These are phyloP conservation scores for Sclerodermus sp. DNA, from an alignment of 2,888 invertebrate genomes.

Conservation along the genomic window DNA sequence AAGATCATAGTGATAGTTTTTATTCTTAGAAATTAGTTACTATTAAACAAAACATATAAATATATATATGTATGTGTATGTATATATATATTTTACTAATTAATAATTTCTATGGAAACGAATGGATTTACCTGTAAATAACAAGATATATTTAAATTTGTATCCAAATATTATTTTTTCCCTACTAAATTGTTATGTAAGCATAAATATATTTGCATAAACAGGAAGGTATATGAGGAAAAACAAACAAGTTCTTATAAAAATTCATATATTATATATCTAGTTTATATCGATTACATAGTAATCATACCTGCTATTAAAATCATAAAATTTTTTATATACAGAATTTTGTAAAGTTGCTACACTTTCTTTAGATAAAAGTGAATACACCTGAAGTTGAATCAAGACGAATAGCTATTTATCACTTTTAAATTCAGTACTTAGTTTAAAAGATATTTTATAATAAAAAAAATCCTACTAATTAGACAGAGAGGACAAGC, in stretches of 20 bases:
- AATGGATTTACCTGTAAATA: slow-evolving; percentile 18
- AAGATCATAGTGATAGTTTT: slow-evolving; percentile 49
- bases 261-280: too few species aligned
- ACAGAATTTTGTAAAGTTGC: neutral
- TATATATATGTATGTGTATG: too few species aligned
- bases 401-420: too few species aligned
- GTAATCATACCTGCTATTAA: neutral
- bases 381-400: too few species aligned
- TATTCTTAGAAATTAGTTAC: slow-evolving; percentile 27
- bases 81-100: neutral
- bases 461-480: neutral
- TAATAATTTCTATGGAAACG: neutral
- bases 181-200: neutral
- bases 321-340: neutral
- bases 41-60: neutral
- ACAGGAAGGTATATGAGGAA: neutral
- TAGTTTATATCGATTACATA: neutral
- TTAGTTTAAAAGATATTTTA: too few species aligned
- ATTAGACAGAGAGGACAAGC: too few species aligned
- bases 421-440: too few species aligned
- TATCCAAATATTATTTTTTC: neutral
- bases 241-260: neutral
- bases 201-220: neutral
- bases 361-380: too few species aligned
- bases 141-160: slow-evolving; percentile 18